A percentile compares a stretch with the other conserved stretches of the same genome.
phyloP scores from a whole-genome alignment of 1,140 invertebrate species.

The Hylaeus anthracinus region DNA sequence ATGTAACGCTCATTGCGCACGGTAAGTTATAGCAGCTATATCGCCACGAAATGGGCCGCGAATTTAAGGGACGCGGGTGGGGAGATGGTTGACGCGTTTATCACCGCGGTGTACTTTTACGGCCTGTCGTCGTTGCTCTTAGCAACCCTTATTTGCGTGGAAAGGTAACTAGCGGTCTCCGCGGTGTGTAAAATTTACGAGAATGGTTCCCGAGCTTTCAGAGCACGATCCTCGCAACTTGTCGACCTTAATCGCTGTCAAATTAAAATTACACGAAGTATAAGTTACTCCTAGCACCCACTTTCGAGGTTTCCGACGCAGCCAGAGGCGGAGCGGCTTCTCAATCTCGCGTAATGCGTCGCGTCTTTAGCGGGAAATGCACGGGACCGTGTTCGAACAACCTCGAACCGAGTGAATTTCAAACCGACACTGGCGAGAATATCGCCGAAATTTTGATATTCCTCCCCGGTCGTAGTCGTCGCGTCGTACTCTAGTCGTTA shows the following conservation, averaged over 20 bases:
- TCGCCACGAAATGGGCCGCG: background rate
- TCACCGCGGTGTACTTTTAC: constrained; percentile 4
- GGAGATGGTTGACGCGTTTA: background rate
- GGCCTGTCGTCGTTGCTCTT: background rate
- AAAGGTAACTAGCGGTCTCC: background rate
- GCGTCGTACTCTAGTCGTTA: too few species aligned
- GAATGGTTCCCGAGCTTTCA: background rate
- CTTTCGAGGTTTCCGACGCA: background rate
- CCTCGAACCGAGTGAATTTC: too few species aligned
- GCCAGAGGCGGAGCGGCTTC: background rate
- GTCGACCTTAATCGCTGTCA: constrained; percentile 11
- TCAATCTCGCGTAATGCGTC: background rate
- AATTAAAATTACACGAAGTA: constrained; percentile 11
- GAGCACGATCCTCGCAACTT: background rate
- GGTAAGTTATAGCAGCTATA: background rate
- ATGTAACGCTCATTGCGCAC: background rate
- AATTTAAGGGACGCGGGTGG: background rate
- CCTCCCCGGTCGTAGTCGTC: too few species aligned
- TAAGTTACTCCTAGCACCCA: background rate
- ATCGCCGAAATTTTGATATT: too few species aligned
- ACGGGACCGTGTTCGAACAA: too few species aligned
- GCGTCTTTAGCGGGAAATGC: too few species aligned
- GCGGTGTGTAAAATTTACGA: constrained; percentile 3
- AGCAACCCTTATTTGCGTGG: constrained; percentile 5
- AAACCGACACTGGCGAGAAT: too few species aligned